Percentiles rank a stretch among this genome's conserved stretches.
Conservation (phyloP, 92 coral and sea anemone species). For the Siderastrea siderea region DNA sequence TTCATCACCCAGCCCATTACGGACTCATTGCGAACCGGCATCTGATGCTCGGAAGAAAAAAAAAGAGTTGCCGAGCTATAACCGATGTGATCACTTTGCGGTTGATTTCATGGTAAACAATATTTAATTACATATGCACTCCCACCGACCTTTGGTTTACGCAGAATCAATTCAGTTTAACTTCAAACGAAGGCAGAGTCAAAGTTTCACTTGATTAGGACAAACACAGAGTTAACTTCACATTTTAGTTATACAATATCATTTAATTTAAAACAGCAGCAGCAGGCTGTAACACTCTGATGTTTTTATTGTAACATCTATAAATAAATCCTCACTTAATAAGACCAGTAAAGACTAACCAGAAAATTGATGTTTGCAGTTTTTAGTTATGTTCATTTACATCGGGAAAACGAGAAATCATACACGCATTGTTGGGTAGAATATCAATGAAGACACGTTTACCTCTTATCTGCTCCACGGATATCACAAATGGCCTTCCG, state of each 20-base stretch:
- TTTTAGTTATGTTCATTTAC: constrained; percentile 44
- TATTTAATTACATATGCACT: background rate
- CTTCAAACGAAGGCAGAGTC: constrained; percentile 10
- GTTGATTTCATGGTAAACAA: constrained; percentile 22
- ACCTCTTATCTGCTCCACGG: constrained; percentile 39
- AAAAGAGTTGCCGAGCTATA: background rate
- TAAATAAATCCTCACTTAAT: background rate
- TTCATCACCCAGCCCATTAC: background rate
- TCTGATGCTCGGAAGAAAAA: constrained; percentile 1
- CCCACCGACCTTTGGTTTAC: constrained; percentile 26
- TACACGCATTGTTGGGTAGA: constrained; percentile 20
- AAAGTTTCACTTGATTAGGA: constrained; percentile 17
- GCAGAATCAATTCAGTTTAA: constrained; percentile 10
- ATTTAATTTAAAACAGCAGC: too few species aligned
- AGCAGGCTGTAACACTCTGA: too few species aligned
- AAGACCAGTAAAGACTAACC: constrained; percentile 11
- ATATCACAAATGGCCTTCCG: constrained; percentile 35
- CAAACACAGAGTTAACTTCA: background rate
- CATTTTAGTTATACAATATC: too few species aligned
- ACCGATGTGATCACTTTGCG: constrained; percentile 21
- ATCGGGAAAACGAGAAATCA: constrained; percentile 36
- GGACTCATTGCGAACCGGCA: constrained; percentile 6
- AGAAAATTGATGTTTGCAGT: constrained; percentile 16
- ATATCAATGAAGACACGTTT: constrained; percentile 38
- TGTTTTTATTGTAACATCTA: too few species aligned